Evolutionary conservation across 1,140 invertebrate species (phyloP).

Genomic region (Mactra quadrangularis): DNA sequence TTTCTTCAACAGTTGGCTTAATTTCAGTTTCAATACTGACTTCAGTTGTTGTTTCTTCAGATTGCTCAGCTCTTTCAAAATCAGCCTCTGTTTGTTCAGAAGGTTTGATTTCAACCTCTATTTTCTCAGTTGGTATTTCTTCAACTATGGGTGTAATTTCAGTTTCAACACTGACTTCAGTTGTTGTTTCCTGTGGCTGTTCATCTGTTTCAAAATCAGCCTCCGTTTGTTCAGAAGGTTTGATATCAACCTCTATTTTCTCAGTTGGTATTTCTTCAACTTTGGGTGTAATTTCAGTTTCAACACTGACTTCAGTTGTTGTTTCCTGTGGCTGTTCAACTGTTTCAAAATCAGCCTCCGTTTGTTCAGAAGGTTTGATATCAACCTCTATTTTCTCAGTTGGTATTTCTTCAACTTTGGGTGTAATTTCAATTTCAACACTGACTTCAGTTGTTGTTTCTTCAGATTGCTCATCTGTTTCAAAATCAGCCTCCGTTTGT

Average conservation of each 20-base stretch:
- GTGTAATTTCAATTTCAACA: conserved; percentile 32
- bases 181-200: conserved; percentile 10
- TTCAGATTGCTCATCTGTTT: conserved; percentile 9
- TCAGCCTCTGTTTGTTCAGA: conserved; percentile 24
- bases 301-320: background rate
- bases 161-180: conserved; percentile 34
- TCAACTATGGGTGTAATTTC: conserved; percentile 7
- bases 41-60: conserved; percentile 44
- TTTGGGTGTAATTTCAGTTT: conserved; percentile 52
- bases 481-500: conserved; percentile 31
- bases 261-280: conserved; percentile 37
- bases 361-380: conserved; percentile 37
- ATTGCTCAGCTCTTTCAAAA: conserved; percentile 52
- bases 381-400: conserved; percentile 40
- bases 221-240: conserved; percentile 49
- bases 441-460: conserved; percentile 25
- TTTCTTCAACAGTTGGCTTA: conserved; percentile 55
- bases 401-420: background rate
- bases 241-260: conserved; percentile 49
- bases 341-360: conserved; percentile 30
- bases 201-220: background rate
- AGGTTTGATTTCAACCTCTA: conserved; percentile 33
- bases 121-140: conserved; percentile 13
- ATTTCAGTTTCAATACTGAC: background rate
- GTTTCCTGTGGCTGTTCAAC: conserved; percentile 61